Evolutionary conservation across 2,113 vertebrate species (phyloP).

Genomic region (Sceloporus undulatus): DNA sequence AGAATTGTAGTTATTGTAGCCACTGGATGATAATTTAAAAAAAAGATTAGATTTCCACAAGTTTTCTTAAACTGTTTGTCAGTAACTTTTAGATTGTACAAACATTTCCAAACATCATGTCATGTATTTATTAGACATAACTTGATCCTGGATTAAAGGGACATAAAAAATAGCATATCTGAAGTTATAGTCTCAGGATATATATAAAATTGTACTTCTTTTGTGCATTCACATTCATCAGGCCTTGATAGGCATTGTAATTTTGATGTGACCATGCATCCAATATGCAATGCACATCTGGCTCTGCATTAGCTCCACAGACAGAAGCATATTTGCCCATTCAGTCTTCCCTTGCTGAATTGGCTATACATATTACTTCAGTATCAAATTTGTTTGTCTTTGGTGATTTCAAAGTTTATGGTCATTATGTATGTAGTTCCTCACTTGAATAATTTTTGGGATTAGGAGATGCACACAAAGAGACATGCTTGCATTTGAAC

Average conservation of each 20-base stretch:
- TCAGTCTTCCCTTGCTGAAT: neutral
- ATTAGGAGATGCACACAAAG: neutral
- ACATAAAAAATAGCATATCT: neutral
- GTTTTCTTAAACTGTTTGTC: neutral
- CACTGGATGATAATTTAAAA: neutral
- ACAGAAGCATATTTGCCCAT: neutral
- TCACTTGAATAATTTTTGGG: neutral
- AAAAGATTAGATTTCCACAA: neutral
- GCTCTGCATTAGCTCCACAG: neutral
- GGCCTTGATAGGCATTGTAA: neutral
- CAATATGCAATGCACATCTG: neutral
- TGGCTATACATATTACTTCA: neutral
- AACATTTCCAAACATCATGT: neutral
- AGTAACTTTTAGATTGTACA: neutral
- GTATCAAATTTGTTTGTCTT: neutral
- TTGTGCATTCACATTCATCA: neutral
- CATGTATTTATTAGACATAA: neutral
- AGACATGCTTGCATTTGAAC: neutral
- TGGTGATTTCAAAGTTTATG: neutral
- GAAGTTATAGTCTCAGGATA: neutral
- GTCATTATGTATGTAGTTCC: neutral
- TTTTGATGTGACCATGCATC: neutral
- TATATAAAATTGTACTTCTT: neutral
- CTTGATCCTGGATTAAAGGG: neutral
- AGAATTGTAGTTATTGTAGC: neutral